phyloP scores from a whole-genome alignment of 2,797 vertebrate genomes.

The Sebastes hubbsi region DNA sequence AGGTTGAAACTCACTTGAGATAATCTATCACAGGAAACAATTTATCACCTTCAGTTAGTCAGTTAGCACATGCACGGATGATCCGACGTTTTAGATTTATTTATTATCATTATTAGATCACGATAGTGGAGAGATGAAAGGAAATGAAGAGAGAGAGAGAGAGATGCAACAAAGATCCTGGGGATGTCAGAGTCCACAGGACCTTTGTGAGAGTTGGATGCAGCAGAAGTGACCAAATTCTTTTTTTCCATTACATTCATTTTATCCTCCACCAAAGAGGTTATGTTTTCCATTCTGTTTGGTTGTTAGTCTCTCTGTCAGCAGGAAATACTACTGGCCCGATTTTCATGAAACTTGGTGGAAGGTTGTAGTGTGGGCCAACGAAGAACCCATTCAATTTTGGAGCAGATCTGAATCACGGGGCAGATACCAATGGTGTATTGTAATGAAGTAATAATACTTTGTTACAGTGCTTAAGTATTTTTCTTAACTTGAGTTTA shows the following conservation, averaged over 20 bases:
- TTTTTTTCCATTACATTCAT: background rate
- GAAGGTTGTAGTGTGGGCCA: too few relatives aligned
- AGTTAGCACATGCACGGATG: background rate
- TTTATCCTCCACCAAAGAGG: accelerated
- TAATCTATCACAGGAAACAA: background rate
- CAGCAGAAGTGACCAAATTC: background rate
- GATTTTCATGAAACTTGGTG: too few relatives aligned
- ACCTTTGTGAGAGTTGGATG: background rate
- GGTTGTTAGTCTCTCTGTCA: accelerated
- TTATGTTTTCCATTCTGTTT: too few relatives aligned
- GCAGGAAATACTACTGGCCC: background rate
- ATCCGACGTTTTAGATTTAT: background rate
- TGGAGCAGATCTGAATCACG: background rate
- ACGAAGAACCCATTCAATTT: too few relatives aligned
- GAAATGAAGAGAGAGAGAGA: background rate
- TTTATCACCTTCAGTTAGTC: background rate
- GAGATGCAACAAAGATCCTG: too few relatives aligned
- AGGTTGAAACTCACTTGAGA: background rate
- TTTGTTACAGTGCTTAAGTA: too few relatives aligned
- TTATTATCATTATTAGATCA: background rate
- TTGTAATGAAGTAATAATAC: too few relatives aligned
- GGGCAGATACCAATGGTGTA: background rate
- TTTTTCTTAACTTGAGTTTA: too few relatives aligned
- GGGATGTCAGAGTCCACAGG: background rate
- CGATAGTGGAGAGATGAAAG: too few relatives aligned